These are phyloP conservation scores for Mesitornis unicolor DNA, from an alignment of 2,113 vertebrate species.

Conservation along the genomic window DNA sequence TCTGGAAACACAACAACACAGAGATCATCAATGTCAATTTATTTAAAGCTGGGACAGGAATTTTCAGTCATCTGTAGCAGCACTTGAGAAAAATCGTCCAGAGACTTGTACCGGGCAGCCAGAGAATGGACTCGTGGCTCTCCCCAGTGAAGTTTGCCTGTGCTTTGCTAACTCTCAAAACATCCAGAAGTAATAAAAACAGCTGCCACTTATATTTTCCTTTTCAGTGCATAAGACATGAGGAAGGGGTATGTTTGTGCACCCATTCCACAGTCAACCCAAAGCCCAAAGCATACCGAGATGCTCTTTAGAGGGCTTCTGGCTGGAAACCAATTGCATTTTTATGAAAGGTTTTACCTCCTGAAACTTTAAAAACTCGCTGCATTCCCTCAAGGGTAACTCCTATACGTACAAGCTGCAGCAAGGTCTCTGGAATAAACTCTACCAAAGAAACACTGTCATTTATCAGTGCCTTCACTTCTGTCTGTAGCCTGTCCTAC, in stretches of 20 bases:
- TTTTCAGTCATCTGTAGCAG: background rate
- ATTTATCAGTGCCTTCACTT: constrained; percentile 28
- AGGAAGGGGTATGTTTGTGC: background rate
- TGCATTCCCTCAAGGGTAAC: background rate
- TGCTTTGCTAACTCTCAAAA: background rate
- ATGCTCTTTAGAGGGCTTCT: background rate
- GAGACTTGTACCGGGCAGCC: background rate
- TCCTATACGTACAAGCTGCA: background rate
- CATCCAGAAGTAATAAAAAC: background rate
- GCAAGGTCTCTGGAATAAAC: background rate
- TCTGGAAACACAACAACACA: background rate
- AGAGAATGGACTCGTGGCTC: background rate
- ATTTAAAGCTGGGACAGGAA: background rate
- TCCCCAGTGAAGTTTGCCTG: background rate
- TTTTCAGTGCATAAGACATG: background rate
- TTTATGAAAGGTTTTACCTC: background rate
- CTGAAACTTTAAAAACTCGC: background rate
- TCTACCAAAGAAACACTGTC: background rate
- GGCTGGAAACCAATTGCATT: background rate
- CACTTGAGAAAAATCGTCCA: background rate
- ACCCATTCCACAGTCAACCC: background rate
- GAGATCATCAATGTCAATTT: background rate
- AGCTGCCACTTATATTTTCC: background rate
- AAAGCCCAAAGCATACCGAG: background rate
- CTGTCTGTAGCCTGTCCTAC: background rate